Base-by-base conservation (phyloP, 2,888 invertebrate genomes). In the Thymelicus sylvestris region DNA sequence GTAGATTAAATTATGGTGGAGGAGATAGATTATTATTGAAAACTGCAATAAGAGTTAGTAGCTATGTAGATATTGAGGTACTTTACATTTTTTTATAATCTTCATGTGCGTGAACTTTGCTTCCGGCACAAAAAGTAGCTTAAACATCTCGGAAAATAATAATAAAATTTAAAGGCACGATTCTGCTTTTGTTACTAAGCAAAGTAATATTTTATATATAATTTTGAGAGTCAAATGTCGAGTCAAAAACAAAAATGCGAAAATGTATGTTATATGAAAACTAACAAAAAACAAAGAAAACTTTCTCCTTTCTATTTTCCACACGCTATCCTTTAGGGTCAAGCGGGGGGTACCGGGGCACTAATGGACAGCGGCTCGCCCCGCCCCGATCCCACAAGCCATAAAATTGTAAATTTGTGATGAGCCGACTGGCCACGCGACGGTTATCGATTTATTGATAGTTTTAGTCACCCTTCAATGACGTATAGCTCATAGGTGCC, bases 331-430 rank as follows among this genome's bases (percentile, higher is more conserved):
- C 86, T 55, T 74, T 81, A 88, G 90, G 91, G 89, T 90, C 85
- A 85, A 81, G 85, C 82, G 90, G 84, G 89, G 87, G 85, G 83
- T 83, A 86, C 90, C 91, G 88, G 86, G 84, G 83, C 83, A 86
- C 90, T 91, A 92, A 91, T 91, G 91, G 90, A 91, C 89, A 86
- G 85, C 82, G 82, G 81, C 78, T 81, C 82, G 85, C 83, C 83
- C 78, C 79, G 81, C 82, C 31, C 31, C 31, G 79, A 82, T 86
- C 90, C 92, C 91, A 85, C 92, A 87, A 87, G 90, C 93, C 92
- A 92, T 93, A 92, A 93, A 93, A 93, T 92, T 92, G 91, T 93
- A 93, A 93, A 93, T 93, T 93, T 92, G 88, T 93, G 93, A 93
- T 93, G 93, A 93, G 88, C 89, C 88, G 85, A 83, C 88, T 83